Evolutionary conservation across 2,888 invertebrate species (phyloP).

Genomic region (Caenorhabditis sp.): DNA sequence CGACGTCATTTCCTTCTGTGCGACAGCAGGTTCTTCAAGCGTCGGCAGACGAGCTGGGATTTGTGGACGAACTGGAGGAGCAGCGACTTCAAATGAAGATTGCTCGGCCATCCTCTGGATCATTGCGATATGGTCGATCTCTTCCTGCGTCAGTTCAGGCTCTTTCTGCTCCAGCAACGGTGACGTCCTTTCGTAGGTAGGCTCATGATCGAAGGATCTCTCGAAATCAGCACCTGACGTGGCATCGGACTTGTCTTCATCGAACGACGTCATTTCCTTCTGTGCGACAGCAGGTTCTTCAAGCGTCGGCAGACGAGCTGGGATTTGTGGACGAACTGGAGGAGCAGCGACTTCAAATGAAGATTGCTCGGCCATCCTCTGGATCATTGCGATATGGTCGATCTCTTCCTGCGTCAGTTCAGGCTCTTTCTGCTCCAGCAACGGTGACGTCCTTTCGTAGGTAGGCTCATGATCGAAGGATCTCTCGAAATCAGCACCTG

Average conservation of each 20-base stretch:
- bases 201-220: slow-evolving; percentile 7
- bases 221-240: slow-evolving; percentile 45
- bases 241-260: slow-evolving; percentile 35
- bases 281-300: slow-evolving; percentile 6
- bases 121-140: slow-evolving; percentile 56
- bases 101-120: slow-evolving; percentile 47
- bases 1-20: not conserved
- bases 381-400: slow-evolving; percentile 58
- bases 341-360: slow-evolving; percentile 43
- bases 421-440: not conserved
- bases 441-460: too few relatives aligned
- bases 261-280: not conserved
- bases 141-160: slow-evolving; percentile 41
- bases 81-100: slow-evolving; percentile 26
- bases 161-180: not conserved
- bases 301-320: slow-evolving; percentile 1
- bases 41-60: slow-evolving; percentile 11
- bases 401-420: slow-evolving; percentile 49
- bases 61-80: slow-evolving; percentile 12
- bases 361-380: slow-evolving; percentile 48
- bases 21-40: not conserved
- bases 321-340: slow-evolving; percentile 7
- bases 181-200: too few relatives aligned
- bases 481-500: too few relatives aligned
- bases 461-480: too few relatives aligned